Percentiles rank a stretch among this genome's conserved stretches.
Evolutionary conservation across 2,113 vertebrate genomes (phyloP).

Genomic region (Oplegnathus fasciatus): DNA sequence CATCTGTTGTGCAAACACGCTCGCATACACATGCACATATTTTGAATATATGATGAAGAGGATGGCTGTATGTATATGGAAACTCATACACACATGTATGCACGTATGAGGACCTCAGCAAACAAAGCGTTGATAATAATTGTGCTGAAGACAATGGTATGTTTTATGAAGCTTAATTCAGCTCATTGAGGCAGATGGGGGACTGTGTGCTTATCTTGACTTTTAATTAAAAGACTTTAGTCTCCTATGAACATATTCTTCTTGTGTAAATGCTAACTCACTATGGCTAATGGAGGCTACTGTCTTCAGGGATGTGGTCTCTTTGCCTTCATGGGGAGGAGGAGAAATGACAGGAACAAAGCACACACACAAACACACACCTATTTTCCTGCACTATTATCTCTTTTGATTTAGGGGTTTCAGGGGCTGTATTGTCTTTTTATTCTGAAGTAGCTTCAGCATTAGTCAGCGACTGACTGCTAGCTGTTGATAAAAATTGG

Average conservation of each 20-base stretch:
- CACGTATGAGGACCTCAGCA: slow-evolving; percentile 53
- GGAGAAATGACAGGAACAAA: slow-evolving; percentile 32
- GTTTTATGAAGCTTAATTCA: slow-evolving; percentile 64
- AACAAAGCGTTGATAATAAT: slow-evolving; percentile 74
- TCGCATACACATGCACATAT: slow-evolving; percentile 43
- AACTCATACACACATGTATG: slow-evolving; percentile 13
- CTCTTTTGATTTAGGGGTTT: slow-evolving; percentile 25
- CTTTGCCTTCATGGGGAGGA: slow-evolving; percentile 26
- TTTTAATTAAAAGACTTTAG: slow-evolving; percentile 81
- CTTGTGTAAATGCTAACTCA: slow-evolving; percentile 65
- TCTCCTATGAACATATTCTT: slow-evolving; percentile 60
- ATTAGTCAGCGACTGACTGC: slow-evolving; percentile 4
- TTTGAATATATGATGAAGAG: slow-evolving; percentile 70
- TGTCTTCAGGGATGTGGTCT: slow-evolving; percentile 48
- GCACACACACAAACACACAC: slow-evolving; percentile 9
- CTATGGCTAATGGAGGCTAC: slow-evolving; percentile 35
- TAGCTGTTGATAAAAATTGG: neutral
- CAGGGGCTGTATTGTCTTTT: neutral
- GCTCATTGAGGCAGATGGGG: slow-evolving; percentile 60
- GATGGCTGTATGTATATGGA: slow-evolving; percentile 29
- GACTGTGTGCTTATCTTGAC: slow-evolving; percentile 68
- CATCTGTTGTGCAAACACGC: slow-evolving; percentile 77
- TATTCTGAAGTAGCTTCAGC: slow-evolving; percentile 21
- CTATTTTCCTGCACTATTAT: slow-evolving; percentile 16
- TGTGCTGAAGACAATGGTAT: slow-evolving; percentile 62